A percentile compares a stretch with the other conserved stretches of the same genome.
Evolutionary conservation across 2,797 vertebrate genomes (phyloP).

Genomic region (Eleutherodactylus coqui): DNA sequence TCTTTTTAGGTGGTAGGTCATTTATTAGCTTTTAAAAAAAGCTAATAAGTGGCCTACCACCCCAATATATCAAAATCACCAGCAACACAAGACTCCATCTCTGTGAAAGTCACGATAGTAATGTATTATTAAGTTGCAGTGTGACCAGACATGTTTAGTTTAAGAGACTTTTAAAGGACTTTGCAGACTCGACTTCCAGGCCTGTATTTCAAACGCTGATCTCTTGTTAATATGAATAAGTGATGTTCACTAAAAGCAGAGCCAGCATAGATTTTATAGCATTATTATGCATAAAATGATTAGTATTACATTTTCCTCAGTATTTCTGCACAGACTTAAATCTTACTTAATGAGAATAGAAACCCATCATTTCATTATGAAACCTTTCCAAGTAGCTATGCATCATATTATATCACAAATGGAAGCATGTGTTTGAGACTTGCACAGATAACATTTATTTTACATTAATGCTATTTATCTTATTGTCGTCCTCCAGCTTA

Average conservation of each 20-base stretch:
- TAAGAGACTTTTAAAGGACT: not conserved
- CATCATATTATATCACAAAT: conserved; percentile 29
- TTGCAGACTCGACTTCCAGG: not conserved
- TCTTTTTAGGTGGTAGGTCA: too few species aligned
- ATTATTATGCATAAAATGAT: conserved; percentile 28
- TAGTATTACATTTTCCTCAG: conserved; percentile 1
- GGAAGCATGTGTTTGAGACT: conserved; percentile 10
- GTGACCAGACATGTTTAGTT: not conserved
- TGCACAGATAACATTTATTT: conserved; percentile 20
- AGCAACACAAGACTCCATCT: too few species aligned
- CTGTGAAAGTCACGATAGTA: too few species aligned
- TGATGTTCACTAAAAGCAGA: conserved; percentile 13
- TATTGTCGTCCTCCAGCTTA: not conserved
- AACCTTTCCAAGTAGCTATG: not conserved
- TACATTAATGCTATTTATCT: conserved; percentile 33
- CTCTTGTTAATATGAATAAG: conserved; percentile 27
- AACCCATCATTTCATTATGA: conserved; percentile 27
- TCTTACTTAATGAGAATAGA: conserved; percentile 20
- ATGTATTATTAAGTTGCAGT: too few species aligned
- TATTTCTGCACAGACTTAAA: conserved; percentile 23
- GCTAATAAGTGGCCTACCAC: too few species aligned
- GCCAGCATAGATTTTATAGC: conserved; percentile 1
- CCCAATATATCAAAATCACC: too few species aligned
- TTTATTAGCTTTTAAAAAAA: too few species aligned
- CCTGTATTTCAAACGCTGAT: not conserved